These are phyloP conservation scores for Serranus cabrilla DNA, from an alignment of 2,797 vertebrate genomes.

Conservation along the genomic window DNA sequence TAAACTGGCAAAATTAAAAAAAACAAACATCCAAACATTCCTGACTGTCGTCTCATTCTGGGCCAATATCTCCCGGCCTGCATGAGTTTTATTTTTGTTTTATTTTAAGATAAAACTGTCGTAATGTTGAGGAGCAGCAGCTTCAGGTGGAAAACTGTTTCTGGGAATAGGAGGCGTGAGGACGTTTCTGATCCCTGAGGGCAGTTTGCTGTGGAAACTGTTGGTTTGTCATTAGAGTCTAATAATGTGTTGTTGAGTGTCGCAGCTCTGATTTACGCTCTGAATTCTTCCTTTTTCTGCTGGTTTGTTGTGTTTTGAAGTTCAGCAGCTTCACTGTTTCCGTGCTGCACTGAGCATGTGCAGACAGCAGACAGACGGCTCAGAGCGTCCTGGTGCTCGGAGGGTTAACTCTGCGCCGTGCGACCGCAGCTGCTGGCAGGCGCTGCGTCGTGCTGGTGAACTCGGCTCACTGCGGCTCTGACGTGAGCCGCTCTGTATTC, in stretches of 20 bases:
- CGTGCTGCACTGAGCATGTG: background rate
- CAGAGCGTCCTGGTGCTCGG: too few species aligned
- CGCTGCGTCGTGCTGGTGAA: conserved; percentile 49
- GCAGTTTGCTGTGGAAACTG: conserved; percentile 8
- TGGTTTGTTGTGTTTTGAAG: background rate
- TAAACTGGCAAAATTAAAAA: too few species aligned
- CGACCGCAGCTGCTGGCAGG: too few species aligned
- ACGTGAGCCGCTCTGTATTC: conserved; percentile 66
- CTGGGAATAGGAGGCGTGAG: background rate
- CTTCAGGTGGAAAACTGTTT: too few species aligned
- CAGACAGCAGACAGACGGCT: too few species aligned
- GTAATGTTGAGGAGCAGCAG: too few species aligned
- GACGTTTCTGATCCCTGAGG: conserved; percentile 4
- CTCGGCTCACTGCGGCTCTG: conserved; percentile 55
- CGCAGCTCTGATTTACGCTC: background rate
- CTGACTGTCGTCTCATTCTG: too few species aligned
- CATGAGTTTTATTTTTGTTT: too few species aligned
- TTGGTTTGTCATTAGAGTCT: background rate
- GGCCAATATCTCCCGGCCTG: too few species aligned
- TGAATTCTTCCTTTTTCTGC: background rate
- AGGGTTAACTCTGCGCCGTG: too few species aligned
- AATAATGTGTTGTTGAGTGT: background rate
- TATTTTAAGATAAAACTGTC: too few species aligned
- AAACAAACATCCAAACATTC: too few species aligned
- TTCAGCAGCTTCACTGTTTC: background rate